Evolutionary conservation across 2,113 vertebrate species (phyloP), one percentile per base, ranked within the genome.

Genomic region (Forbesichthys papilliferus): DNA sequence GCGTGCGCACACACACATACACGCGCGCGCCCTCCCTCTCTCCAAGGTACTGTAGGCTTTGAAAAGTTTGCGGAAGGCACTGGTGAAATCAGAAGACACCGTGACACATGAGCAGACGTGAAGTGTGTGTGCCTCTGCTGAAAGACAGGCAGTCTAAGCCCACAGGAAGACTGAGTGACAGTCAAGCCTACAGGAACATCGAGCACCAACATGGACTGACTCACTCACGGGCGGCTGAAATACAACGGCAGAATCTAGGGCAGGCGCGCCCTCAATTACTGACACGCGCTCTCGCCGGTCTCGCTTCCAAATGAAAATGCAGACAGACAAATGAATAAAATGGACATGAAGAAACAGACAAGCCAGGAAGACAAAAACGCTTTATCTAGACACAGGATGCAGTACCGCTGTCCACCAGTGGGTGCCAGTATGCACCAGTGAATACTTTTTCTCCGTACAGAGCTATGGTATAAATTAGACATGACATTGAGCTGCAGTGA

Each of bases 381-480:
- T 18, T 46, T 42, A 48, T 14, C 12, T 10, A 61, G 36, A 61
- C 12, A n/a, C 27, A 14, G 18, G 11, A 63, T 69, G 80, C 72
- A 73, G 64, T 58, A 9, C 68, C 42, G 14, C 59, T 5, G 0
- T 0, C 0, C 0, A 0, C n/a, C 1, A 1, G 69, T 82, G 64
- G 82, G 1, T 71, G 80, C 48, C 85, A 74, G 12, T 70, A 70
- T 75, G 70, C 8, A 49, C 61, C 62, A 46, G 67, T 0, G 1
- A 8, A 71, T 46, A 7, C 49, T 9, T 52, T 42, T 34, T 18
- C 3, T 53, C 0, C 2, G 0, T 14, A 12, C 49, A 11, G 49
- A 42, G 36, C 36, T 42, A 42, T 27, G 27, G 1, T 27, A 27
- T 42, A 42, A 42, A 42, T 5, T 42, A 42, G 36, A 8, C 36